Evolutionary conservation across 2,797 vertebrate genomes (phyloP).

Genomic region (Enoplosus armatus): DNA sequence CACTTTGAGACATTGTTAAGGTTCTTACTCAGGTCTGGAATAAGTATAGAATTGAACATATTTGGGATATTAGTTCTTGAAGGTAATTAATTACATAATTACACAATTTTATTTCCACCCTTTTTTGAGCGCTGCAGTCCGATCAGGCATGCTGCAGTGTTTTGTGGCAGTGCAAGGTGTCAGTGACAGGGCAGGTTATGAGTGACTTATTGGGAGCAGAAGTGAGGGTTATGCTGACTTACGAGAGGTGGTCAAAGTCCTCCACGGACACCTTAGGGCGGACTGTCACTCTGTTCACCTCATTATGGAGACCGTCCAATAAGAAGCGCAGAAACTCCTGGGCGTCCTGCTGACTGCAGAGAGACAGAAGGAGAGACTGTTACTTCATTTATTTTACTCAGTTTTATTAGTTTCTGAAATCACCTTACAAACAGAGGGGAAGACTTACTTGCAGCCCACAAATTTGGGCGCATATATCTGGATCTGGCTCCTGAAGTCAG

Average conservation of each 20-base stretch:
- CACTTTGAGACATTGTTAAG: background rate
- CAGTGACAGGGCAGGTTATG: conserved; percentile 7
- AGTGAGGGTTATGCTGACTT: conserved; percentile 71
- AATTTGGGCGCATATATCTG: conserved; percentile 96
- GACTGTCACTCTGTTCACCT: conserved; percentile 91
- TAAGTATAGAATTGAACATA: background rate
- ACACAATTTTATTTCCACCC: background rate
- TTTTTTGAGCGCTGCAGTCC: background rate
- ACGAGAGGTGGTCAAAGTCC: conserved; percentile 93
- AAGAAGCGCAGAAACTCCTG: conserved; percentile 97
- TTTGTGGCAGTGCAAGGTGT: background rate
- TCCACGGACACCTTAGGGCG: conserved; percentile 81
- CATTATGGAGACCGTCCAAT: conserved; percentile 94
- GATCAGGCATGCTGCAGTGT: background rate
- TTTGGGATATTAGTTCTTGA: background rate
- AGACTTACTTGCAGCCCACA: conserved; percentile 94
- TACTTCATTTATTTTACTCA: background rate
- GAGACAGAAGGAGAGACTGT: background rate
- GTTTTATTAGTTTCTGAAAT: background rate
- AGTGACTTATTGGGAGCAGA: conserved; percentile 31
- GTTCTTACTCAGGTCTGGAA: background rate
- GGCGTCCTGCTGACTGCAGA: conserved; percentile 94
- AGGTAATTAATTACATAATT: background rate
- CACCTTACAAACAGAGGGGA: no score
- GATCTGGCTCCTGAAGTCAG: conserved; percentile 95